Conservation (phyloP, 2,888 invertebrate genomes). For the Eustalomyia histrio region DNA sequence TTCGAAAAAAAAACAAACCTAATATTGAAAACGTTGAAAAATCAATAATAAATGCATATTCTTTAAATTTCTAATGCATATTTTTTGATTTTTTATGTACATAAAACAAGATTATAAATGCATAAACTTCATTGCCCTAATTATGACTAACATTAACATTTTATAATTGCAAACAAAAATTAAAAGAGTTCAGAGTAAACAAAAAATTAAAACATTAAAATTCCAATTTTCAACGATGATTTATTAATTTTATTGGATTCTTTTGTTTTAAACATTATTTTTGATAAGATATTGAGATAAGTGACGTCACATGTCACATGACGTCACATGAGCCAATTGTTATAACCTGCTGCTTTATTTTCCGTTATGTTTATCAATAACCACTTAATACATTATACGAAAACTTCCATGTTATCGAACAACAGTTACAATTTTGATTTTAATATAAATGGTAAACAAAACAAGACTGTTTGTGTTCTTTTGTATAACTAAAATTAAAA, state of each 20-base stretch:
- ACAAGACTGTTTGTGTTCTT: not conserved
- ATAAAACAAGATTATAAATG: too few relatives aligned
- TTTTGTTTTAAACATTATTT: constrained; percentile 44
- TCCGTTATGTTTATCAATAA: not conserved
- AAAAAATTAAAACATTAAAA: not conserved
- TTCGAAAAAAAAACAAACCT: too few relatives aligned
- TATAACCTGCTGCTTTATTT: constrained; percentile 9
- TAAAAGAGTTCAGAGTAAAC: too few relatives aligned
- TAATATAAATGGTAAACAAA: constrained; percentile 12
- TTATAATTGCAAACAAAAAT: too few relatives aligned
- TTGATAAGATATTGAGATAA: constrained; percentile 59
- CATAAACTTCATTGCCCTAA: too few relatives aligned
- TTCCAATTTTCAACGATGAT: not conserved
- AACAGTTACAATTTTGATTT: constrained; percentile 45
- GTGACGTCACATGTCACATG: constrained; percentile 58
- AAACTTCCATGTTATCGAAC: not conserved
- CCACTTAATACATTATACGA: not conserved
- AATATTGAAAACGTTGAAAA: too few relatives aligned
- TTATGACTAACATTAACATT: too few relatives aligned
- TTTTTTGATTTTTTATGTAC: too few relatives aligned
- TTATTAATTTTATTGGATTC: not conserved
- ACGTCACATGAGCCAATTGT: constrained; percentile 59
- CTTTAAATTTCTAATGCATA: too few relatives aligned
- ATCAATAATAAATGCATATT: too few relatives aligned
- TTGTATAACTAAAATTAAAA: not conserved